Conservation (phyloP, 2,888 invertebrate genomes). For the Dryadula phaetusa region DNA sequence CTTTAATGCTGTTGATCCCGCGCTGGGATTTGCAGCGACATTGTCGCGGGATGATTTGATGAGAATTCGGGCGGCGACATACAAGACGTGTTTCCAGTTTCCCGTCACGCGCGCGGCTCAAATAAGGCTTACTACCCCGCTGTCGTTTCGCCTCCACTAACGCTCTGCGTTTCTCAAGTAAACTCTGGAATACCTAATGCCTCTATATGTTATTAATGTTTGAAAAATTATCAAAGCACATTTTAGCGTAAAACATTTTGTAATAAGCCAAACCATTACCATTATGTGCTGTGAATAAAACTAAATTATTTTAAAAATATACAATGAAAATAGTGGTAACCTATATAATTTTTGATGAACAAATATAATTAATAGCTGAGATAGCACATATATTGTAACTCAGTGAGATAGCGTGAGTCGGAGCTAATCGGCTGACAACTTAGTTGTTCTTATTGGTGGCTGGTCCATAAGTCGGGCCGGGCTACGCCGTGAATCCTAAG, state of each 20-base stretch:
- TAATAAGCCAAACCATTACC: background rate
- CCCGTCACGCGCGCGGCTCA: conserved; percentile 81
- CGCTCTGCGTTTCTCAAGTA: conserved; percentile 69
- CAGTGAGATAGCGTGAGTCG: conserved; percentile 65
- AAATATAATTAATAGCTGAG: background rate
- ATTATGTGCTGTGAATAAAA: background rate
- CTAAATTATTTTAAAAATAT: background rate
- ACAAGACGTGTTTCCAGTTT: conserved; percentile 78
- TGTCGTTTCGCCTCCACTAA: conserved; percentile 62
- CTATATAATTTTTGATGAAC: background rate
- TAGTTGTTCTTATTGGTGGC: conserved; percentile 78
- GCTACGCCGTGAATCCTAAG: conserved; percentile 74
- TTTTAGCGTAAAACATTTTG: conserved; percentile 15
- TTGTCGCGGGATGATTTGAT: conserved; percentile 81
- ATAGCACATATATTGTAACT: conserved; percentile 25
- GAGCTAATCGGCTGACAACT: conserved; percentile 71
- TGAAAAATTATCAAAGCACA: conserved; percentile 44
- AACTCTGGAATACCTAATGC: conserved; percentile 78
- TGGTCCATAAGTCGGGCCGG: conserved; percentile 73
- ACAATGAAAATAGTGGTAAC: background rate
- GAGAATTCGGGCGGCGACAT: conserved; percentile 76
- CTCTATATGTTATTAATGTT: conserved; percentile 54
- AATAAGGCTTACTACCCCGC: conserved; percentile 80
- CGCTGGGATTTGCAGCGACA: conserved; percentile 79
- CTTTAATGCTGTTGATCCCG: conserved; percentile 79